phyloP scores from a whole-genome alignment of 1,140 invertebrate genomes.

The Dendroctonus valens region DNA sequence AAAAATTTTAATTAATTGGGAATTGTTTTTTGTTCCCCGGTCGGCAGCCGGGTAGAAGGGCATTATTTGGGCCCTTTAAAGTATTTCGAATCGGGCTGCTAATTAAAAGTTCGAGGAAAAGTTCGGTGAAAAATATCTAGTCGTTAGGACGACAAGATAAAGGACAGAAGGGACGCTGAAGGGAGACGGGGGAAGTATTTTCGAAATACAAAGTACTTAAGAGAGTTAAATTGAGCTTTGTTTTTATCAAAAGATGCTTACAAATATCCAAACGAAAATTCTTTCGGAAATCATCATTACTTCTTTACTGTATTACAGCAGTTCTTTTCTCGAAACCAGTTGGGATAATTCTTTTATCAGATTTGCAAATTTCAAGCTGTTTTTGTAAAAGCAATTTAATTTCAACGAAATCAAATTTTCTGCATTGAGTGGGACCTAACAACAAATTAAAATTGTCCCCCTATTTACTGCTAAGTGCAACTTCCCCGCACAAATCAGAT shows the following conservation, averaged over 20 bases:
- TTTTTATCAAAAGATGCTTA: too few relatives aligned
- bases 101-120: slow-evolving; percentile 32
- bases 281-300: too few relatives aligned
- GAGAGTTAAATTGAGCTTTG: too few relatives aligned
- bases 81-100: slow-evolving; percentile 30
- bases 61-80: slow-evolving; percentile 27
- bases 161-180: background rate
- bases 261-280: too few relatives aligned
- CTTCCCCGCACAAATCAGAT: slow-evolving; percentile 11
- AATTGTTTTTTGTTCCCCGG: slow-evolving; percentile 27
- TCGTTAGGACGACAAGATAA: slow-evolving; percentile 19
- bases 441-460: background rate
- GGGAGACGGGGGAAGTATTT: background rate
- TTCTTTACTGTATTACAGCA: too few relatives aligned
- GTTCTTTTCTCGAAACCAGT: too few relatives aligned
- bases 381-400: too few relatives aligned
- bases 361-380: too few relatives aligned
- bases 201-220: background rate
- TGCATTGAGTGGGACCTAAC: too few relatives aligned
- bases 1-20: slow-evolving; percentile 31
- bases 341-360: too few relatives aligned
- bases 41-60: slow-evolving; percentile 19
- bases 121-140: slow-evolving; percentile 27
- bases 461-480: background rate
- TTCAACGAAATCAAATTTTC: too few relatives aligned